Evolutionary conservation across 1,140 invertebrate species (phyloP), one percentile per base, ranked within the genome.

Genomic region (Drosophila rufa): DNA sequence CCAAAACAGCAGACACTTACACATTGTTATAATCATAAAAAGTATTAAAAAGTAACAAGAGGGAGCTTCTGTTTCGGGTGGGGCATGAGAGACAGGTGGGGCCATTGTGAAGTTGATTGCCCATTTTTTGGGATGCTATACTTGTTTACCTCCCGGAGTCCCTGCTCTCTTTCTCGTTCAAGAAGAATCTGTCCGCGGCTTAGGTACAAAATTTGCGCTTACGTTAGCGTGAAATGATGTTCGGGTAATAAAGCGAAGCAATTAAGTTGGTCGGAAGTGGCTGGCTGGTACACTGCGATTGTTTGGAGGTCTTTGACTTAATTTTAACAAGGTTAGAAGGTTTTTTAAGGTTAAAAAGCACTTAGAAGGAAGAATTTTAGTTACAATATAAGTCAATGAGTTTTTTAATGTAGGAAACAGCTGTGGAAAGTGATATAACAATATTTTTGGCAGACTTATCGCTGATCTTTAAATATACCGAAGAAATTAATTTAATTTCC

Each of bases 11-110:
- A 79, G 75, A 79, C 67, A 79, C 76, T 87, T 84, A 78, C 80
- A 89, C 77, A 83, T 78, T 87, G 83, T 89, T 89, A 71, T 89
- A 87, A 89, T 89, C 84, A 82, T 87, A 87, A 87, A 87, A 87
- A 83, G 83, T 87, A 87, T 87, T 87, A 87, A 87, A 85, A 89
- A 80, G 80, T 74, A 87, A 84, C 84, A 67, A 80, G 80, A 66
- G 51, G 53, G 42, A 43, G 62, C 55, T 68, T 38, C 45, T 50
- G 64, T 47, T 55, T 22, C 19, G 19, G 50, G 48, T 36, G 36
- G 48, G 45, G 62, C 30, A 30, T 43, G 61, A 55, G 73, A 25
- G 73, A 30, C 80, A 89, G 83, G 76, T 90, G 84, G 85, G 75
- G 81, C 81, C 81, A 85, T 81, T 78, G 75, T 81, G 75, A 69